Evolutionary conservation across 2,888 invertebrate genomes (phyloP), one percentile per base, ranked within the genome.

Genomic region (Parelbella ahira): DNA sequence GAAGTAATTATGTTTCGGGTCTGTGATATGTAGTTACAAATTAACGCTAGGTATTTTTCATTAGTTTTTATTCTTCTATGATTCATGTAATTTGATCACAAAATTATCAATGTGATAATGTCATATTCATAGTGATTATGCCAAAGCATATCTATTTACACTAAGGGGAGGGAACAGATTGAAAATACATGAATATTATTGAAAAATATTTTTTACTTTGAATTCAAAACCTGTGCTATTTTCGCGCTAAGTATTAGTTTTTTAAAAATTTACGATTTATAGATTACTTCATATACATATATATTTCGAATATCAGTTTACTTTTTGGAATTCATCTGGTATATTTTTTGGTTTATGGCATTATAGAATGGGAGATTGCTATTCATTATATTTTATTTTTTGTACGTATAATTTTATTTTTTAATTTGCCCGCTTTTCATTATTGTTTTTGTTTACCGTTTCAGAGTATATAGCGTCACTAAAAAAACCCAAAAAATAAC

Each of bases 381-480:
- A 2, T 10, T 25, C 15, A 19, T 8, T 24, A 8, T n/a, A 7
- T 11, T 3, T 20, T 13, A 9, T 5, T 10, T 25, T 41, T 27
- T 28, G 9, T 36, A 21, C 19, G 4, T 45, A 19, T 28, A 18
- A 33, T 29, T 43, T 49, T 44, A 18, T 34, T 44, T 39, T 41
- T 44, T 48, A 43, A 48, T 45, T 47, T 48, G 41, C 39, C 46
- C 39, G 44, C 49, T 54, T 51, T 48, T 50, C 34, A 54, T 34
- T 34, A 8, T 55, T 57, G 51, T 68, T 79, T 77, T 69, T 78
- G 65, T 84, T 83, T 84, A 66, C 74, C 64, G 51, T 83, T 87
- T 87, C 84, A 87, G 87, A 87, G 53, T 86, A 78, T 78, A 73
- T 82, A 74, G 69, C 77, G 58, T 82, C 86, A 66, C 68, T 87